Percentiles rank a stretch among this genome's conserved stretches.
Conservation (phyloP, 1,140 invertebrate species). For the Drosophila guanche region DNA sequence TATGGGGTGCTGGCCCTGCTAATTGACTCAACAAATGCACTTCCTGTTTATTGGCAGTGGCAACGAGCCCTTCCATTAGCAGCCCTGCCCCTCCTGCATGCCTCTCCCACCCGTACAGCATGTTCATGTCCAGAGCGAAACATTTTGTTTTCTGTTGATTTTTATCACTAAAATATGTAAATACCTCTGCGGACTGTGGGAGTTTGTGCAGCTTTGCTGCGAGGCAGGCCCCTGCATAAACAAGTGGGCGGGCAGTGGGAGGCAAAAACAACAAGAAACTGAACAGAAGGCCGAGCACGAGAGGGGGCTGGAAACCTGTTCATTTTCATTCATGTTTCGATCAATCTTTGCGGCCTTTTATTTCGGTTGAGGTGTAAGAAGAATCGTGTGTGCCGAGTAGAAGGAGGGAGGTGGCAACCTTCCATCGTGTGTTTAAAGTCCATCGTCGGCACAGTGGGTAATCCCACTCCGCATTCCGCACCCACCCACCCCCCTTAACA, state of each 20-base stretch:
- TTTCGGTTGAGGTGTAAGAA: conserved; percentile 65
- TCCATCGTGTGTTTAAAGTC: conserved; percentile 62
- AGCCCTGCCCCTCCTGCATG: neutral
- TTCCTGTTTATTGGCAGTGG: conserved; percentile 43
- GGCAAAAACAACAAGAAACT: conserved; percentile 1
- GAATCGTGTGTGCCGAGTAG: conserved; percentile 42
- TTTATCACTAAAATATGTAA: conserved; percentile 82
- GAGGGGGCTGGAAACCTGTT: conserved; percentile 53
- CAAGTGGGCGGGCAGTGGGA: conserved; percentile 33
- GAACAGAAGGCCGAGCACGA: conserved; percentile 5
- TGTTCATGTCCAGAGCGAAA: conserved; percentile 52
- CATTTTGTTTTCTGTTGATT: conserved; percentile 65
- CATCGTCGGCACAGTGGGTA: conserved; percentile 56
- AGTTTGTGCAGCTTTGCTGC: conserved; percentile 74
- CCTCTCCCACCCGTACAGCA: conserved; percentile 1
- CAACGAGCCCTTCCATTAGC: conserved; percentile 7
- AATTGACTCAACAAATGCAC: conserved; percentile 44
- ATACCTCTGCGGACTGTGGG: conserved; percentile 71
- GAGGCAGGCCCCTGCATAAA: conserved; percentile 63
- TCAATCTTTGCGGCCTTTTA: conserved; percentile 57
- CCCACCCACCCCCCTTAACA: conserved; percentile 1
- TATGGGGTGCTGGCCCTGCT: conserved; percentile 17
- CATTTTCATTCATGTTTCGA: conserved; percentile 77
- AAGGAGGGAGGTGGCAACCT: conserved; percentile 17
- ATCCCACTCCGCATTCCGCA: conserved; percentile 21